Evolutionary conservation across 2,797 vertebrate genomes (phyloP).

Genomic region (Darevskia mixta): DNA sequence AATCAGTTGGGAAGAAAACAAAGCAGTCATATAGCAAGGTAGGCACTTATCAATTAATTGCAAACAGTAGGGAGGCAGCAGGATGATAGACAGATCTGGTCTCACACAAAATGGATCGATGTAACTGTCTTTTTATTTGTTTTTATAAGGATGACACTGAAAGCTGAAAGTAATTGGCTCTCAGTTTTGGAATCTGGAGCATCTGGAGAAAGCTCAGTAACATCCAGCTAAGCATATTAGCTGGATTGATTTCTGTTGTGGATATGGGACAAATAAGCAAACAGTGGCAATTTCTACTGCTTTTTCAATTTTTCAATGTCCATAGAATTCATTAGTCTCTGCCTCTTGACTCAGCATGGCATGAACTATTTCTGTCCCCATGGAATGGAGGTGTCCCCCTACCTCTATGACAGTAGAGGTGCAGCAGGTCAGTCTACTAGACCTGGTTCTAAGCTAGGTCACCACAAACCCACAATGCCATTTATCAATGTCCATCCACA

Average conservation of each 20-base stretch:
- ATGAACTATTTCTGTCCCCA: not conserved
- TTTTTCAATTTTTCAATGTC: too few species aligned
- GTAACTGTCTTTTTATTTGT: not conserved
- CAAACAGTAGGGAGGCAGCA: not conserved
- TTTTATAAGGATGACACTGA: not conserved
- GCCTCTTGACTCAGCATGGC: not conserved
- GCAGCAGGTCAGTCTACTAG: not conserved
- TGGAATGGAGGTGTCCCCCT: not conserved
- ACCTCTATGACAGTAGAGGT: not conserved
- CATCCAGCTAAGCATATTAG: too few species aligned
- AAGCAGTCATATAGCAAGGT: not conserved
- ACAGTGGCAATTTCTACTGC: too few species aligned
- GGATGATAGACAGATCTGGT: not conserved
- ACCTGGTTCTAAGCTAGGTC: not conserved
- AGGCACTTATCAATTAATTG: constrained; percentile 9
- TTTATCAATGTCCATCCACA: not conserved
- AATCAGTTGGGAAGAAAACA: not conserved
- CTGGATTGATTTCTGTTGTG: too few species aligned
- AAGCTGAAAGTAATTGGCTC: not conserved
- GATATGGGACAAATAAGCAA: too few species aligned
- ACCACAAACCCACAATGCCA: not conserved
- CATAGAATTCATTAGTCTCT: too few species aligned
- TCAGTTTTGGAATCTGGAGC: not conserved
- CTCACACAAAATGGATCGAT: not conserved
- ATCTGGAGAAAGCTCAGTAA: not conserved